A percentile compares a stretch with the other conserved stretches of the same genome.
phyloP scores from a whole-genome alignment of 2,113 vertebrate genomes.

The Prunella himalayana region DNA sequence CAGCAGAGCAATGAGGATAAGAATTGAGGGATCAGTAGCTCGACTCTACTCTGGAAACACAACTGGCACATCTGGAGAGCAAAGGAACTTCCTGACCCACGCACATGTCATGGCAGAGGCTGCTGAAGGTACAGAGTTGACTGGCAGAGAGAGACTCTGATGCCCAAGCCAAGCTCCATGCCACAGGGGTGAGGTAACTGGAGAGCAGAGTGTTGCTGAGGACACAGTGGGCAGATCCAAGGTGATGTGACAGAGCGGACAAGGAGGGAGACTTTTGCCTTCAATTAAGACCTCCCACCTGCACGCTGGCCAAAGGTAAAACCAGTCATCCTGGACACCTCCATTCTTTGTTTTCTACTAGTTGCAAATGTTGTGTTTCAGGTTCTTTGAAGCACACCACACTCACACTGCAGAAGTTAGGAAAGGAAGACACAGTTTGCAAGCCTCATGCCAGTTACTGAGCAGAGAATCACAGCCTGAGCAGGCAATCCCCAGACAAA shows the following conservation, averaged over 20 bases:
- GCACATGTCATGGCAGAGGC: neutral
- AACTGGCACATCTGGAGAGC: neutral
- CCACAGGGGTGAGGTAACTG: neutral
- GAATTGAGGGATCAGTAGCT: neutral
- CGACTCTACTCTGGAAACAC: neutral
- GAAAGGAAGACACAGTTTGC: neutral
- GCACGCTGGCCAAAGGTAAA: neutral
- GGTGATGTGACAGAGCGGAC: neutral
- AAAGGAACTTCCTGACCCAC: neutral
- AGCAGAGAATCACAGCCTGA: neutral
- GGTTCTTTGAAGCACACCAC: neutral
- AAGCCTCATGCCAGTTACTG: neutral
- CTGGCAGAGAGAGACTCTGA: neutral
- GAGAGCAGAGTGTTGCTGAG: neutral
- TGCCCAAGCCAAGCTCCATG: neutral
- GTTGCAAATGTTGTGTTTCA: neutral
- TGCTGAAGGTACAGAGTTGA: neutral
- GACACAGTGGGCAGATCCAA: neutral
- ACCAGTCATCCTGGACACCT: neutral
- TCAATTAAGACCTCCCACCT: neutral
- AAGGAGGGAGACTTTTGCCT: neutral
- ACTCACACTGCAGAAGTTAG: accelerated
- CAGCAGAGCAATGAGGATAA: neutral
- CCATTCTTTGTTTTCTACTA: neutral
- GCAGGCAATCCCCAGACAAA: conserved; percentile 29